Base-by-base conservation (phyloP, 2,888 invertebrate species). In the Orthosia cruda region DNA sequence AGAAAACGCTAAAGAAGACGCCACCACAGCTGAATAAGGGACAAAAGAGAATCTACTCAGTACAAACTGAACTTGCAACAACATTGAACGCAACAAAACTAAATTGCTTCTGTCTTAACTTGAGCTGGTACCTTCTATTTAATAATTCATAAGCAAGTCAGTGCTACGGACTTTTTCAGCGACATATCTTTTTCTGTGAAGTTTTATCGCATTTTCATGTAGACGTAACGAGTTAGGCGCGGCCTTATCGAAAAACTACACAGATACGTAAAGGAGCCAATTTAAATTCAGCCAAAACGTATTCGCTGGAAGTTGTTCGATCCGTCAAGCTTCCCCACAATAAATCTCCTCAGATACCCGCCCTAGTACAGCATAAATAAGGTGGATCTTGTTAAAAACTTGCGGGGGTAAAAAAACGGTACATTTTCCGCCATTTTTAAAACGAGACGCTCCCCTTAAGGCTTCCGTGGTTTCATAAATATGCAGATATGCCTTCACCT, bases 401-500 rank as follows among this genome's bases (percentile, higher is more conserved):
- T 94, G 94, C 91, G 91, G 93, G 88, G 93, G 91, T 88, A 92
- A 92, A 93, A 94, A 93, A 94, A 93, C 92, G 92, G 92, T 92
- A 93, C 92, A 93, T 95, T 96, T 95, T 93, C 94, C 94, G 92
- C 93, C 94, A 92, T 94, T 95, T 95, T 96, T 94, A 94, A 92
- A 93, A 92, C 92, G 91, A 93, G 93, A 91, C 91, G 92, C 94
- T 94, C 95, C 95, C 96, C 94, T 94, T 93, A 93, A 95, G 93
- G 93, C 92, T 94, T 94, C 93, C 93, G 92, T 93, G 93, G 94
- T 95, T 94, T 93, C 95, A 96, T 96, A 96, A 96, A 96, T 96
- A 96, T 96, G 95, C 95, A 96, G 96, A 96, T 96, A 96, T 96
- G 93, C 95, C 92, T 93, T 96, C 96, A 96, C 96, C 96, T 96